These are phyloP conservation scores for Burhinus oedicnemus DNA, from an alignment of 2,113 vertebrate genomes.

Conservation along the genomic window DNA sequence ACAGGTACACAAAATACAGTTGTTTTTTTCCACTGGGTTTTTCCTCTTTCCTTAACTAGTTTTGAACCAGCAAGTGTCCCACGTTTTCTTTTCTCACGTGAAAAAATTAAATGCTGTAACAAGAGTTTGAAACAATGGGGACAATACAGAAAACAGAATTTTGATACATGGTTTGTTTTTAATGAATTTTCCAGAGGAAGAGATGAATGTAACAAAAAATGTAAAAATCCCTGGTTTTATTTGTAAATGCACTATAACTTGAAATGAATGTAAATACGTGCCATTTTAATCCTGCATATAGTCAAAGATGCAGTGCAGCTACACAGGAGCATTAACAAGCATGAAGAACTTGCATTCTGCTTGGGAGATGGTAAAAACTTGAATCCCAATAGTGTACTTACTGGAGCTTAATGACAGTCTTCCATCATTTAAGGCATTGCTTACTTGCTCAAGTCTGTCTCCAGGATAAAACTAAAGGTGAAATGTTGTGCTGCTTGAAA, in stretches of 20 bases:
- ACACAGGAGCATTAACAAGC: not conserved
- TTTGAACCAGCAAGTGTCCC: not conserved
- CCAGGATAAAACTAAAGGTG: not conserved
- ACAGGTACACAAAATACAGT: not conserved
- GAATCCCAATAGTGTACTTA: not conserved
- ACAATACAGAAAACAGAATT: not conserved
- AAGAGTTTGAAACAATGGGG: not conserved
- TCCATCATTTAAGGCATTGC: not conserved
- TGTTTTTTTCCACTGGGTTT: not conserved
- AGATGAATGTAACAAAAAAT: not conserved
- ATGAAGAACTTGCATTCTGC: not conserved
- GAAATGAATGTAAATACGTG: not conserved
- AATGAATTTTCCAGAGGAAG: not conserved
- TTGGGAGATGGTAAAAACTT: not conserved
- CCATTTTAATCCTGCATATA: not conserved
- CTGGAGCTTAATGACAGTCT: not conserved
- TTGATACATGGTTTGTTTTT: not conserved
- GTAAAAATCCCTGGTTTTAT: rapidly evolving
- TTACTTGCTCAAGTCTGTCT: not conserved
- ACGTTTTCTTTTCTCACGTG: not conserved
- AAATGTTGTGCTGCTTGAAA: not conserved
- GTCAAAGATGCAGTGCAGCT: not conserved
- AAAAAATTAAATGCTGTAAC: not conserved
- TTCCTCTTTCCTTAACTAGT: not conserved
- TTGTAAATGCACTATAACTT: not conserved